Base-by-base conservation (phyloP, 2,888 invertebrate genomes). In the Drosophila atroscutellata region DNA sequence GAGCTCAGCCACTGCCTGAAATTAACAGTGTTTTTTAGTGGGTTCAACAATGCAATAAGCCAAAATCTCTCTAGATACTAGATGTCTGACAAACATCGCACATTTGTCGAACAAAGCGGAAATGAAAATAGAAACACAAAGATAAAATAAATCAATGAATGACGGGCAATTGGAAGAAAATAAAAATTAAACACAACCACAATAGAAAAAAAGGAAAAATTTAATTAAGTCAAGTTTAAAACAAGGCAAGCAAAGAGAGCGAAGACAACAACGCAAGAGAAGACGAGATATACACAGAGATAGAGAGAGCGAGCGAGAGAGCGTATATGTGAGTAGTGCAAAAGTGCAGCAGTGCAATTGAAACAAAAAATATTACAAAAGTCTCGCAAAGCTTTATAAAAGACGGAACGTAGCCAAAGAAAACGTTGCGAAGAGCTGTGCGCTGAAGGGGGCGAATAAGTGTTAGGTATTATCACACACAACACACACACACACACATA, bases 151-250 rank as follows among this genome's bases (percentile, higher is more conserved):
- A 85, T 80, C 86, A 86, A 86, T 89, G 81, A 81, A 83, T 77
- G 70, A 57, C 75, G 56, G 60, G 39, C 66, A 79, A 86, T 81
- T 71, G 76, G 61, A 64, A 64, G 76, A 65, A 78, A 73, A 76
- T 77, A 77, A 74, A 88, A 83, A 83, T 72, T 83, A 74, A 72
- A 70, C 39, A 50, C 52, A 58, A 45, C 26, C 24, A 20, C 20
- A 52, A 54, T 26, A 60, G 39, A 20, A 61, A 47, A 58, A 70
- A 66, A 67, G 72, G 62, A 76, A 81, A 63, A 90, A 86, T 79
- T 66, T 75, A 90, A 86, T 86, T 86, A 90, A 86, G 86, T 81
- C 86, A 90, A 86, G 86, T 86, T 88, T 86, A 79, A 77, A 75
- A 42, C 74, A 68, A 72, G 76, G 61, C 57, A 72, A 67, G 34